phyloP scores from a whole-genome alignment of 2,888 invertebrate genomes.

The Nipponacmea schrenckii region DNA sequence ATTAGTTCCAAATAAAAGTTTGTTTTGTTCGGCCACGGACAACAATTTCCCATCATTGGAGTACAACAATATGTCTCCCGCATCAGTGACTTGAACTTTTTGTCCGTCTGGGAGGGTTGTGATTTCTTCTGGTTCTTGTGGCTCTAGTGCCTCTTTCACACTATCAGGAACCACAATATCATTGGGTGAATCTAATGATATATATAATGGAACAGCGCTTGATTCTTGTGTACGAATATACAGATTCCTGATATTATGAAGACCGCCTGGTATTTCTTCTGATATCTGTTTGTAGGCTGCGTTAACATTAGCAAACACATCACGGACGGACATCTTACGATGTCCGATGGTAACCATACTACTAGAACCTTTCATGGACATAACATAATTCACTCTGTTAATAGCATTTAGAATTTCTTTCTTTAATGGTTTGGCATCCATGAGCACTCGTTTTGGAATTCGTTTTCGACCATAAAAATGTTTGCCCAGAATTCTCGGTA shows the following conservation, averaged over 20 bases:
- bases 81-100: constrained; percentile 47
- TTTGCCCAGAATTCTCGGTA: constrained; percentile 79
- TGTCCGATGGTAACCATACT: constrained; percentile 73
- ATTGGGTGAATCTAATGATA: constrained; percentile 66
- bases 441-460: constrained; percentile 75
- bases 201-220: constrained; percentile 76
- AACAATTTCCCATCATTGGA: background rate
- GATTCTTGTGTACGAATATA: constrained; percentile 76
- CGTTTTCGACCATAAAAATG: constrained; percentile 73
- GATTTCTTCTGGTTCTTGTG: constrained; percentile 50
- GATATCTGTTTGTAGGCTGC: constrained; percentile 74
- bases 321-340: constrained; percentile 73
- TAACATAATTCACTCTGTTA: constrained; percentile 69
- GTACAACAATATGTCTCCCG: constrained; percentile 36
- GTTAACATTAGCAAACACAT: constrained; percentile 79
- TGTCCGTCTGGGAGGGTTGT: constrained; percentile 48
- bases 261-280: constrained; percentile 79
- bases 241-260: constrained; percentile 78
- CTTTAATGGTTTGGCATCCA: constrained; percentile 74
- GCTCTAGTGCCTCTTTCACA: background rate
- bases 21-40: background rate
- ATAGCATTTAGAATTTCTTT: constrained; percentile 69
- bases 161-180: constrained; percentile 33
- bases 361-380: constrained; percentile 76
- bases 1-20: background rate